A percentile compares a stretch with the other conserved stretches of the same genome.
Conservation (phyloP, 2,888 invertebrate genomes). For the Caenorhabditis sinica region DNA sequence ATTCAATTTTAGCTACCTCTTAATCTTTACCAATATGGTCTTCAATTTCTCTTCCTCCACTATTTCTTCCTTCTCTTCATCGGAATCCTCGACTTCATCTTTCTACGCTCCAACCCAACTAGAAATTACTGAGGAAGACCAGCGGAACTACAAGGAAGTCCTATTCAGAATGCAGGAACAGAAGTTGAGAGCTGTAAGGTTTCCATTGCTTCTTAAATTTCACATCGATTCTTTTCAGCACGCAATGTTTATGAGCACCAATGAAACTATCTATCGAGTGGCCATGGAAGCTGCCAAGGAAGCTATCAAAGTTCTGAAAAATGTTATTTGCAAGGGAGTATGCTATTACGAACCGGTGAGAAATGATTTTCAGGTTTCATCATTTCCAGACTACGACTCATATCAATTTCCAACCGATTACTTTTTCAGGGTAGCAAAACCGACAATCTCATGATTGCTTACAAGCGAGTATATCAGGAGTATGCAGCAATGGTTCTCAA, state of each 20-base stretch:
- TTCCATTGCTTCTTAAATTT: background rate
- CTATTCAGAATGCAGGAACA: conserved; percentile 1
- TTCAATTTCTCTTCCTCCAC: conserved; percentile 4
- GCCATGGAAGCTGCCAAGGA: background rate
- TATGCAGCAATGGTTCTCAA: conserved; percentile 5
- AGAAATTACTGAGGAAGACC: conserved; percentile 1
- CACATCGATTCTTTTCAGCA: conserved; percentile 11
- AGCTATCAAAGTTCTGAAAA: conserved; percentile 6
- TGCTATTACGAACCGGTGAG: conserved; percentile 8
- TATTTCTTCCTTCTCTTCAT: background rate
- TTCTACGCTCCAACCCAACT: background rate
- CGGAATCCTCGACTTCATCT: background rate
- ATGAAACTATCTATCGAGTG: conserved; percentile 33
- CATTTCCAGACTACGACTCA: background rate
- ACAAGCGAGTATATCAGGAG: background rate
- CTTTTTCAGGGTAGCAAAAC: conserved; percentile 17
- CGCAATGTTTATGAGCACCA: conserved; percentile 28
- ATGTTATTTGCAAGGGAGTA: conserved; percentile 1
- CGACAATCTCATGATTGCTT: background rate
- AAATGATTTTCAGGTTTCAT: background rate
- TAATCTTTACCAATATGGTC: background rate
- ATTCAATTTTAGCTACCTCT: background rate
- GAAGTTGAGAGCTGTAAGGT: conserved; percentile 6
- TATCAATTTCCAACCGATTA: background rate
- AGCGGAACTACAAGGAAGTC: background rate